Conservation (phyloP, 2,797 vertebrate genomes). For the Sternotherus odoratus region DNA sequence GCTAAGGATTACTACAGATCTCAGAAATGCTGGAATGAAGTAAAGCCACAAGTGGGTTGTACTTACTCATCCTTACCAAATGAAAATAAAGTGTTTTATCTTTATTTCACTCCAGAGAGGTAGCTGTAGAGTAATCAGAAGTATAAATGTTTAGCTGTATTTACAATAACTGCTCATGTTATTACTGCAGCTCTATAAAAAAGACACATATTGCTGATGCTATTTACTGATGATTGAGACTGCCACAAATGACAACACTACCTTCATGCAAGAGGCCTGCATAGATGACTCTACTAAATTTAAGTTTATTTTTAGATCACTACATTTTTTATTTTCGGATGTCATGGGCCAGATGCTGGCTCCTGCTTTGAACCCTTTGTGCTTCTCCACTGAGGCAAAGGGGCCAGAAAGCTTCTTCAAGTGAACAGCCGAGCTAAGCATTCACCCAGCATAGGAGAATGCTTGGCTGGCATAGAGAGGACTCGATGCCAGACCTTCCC, state of each 20-base stretch:
- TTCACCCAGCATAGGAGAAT: constrained; percentile 53
- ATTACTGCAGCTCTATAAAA: neutral
- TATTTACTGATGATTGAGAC: neutral
- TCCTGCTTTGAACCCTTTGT: neutral
- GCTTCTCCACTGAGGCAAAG: constrained; percentile 37
- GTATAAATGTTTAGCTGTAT: neutral
- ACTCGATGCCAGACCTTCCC: constrained; percentile 4
- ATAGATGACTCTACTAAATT: neutral
- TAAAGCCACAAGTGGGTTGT: constrained; percentile 16
- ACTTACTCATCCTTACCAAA: constrained; percentile 2
- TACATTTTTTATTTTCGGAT: constrained; percentile 37
- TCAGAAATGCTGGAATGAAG: neutral
- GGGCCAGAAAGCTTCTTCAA: constrained; percentile 12
- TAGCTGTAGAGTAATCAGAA: neutral
- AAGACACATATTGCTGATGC: neutral
- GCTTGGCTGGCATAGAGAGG: constrained; percentile 45
- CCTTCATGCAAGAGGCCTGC: neutral
- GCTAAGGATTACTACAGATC: neutral
- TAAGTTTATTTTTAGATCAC: constrained; percentile 24
- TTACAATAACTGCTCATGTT: neutral
- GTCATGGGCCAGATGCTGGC: neutral
- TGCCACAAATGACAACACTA: neutral
- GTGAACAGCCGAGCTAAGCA: constrained; percentile 37
- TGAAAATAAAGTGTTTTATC: constrained; percentile 10
- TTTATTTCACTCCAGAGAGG: neutral